Percentiles rank a stretch among this genome's conserved stretches.
Conservation (phyloP, 1,140 invertebrate species). For the Eriocheir sinensis region DNA sequence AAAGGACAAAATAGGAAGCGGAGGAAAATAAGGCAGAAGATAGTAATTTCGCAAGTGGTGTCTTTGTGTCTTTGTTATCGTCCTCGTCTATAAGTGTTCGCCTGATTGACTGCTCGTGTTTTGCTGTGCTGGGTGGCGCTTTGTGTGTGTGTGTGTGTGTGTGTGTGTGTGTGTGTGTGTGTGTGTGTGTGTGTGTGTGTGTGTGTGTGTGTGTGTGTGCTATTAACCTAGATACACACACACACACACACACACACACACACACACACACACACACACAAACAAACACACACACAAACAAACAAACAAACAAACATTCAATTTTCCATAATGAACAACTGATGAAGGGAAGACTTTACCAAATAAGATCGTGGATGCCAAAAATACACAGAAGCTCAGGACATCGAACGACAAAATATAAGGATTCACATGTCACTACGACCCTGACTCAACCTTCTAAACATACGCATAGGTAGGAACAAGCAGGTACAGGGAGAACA, state of each 20-base stretch:
- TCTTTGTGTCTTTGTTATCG: not conserved
- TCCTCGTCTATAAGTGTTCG: not conserved
- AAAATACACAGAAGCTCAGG: not conserved
- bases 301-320: not conserved
- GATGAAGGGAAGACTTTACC: too few relatives aligned
- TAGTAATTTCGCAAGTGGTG: not conserved
- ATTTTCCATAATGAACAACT: not conserved
- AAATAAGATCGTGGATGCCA: not conserved
- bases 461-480: too few relatives aligned
- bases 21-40: not conserved
- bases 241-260: too few relatives aligned
- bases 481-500: too few relatives aligned
- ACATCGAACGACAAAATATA: not conserved
- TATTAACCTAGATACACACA: too few relatives aligned
- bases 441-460: too few relatives aligned
- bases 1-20: too few relatives aligned
- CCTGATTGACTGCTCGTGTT: not conserved
- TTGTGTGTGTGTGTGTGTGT: not conserved
- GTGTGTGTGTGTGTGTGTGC: too few relatives aligned
- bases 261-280: not conserved
- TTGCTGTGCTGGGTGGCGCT: too few relatives aligned
- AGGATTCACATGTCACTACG: too few relatives aligned
- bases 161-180: slow-evolving; percentile 38
- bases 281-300: not conserved
- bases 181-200: too few relatives aligned